Conservation (phyloP, 2,797 vertebrate genomes). For the Anolis apletophallus region DNA sequence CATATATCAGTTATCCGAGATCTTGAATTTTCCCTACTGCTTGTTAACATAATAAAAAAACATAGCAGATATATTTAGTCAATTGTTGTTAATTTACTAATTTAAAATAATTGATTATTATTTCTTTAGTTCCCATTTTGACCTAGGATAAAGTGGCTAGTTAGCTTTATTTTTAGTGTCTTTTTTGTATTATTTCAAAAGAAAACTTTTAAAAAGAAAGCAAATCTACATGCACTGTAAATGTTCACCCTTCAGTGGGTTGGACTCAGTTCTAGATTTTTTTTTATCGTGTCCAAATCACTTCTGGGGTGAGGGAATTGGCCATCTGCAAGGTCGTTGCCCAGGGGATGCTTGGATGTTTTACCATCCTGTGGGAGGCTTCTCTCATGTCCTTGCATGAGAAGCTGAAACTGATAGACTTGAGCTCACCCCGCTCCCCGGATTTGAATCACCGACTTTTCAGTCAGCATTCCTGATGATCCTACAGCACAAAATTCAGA, state of each 20-base stretch:
- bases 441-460: no score
- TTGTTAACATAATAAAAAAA: neutral
- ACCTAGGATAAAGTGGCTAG: slow-evolving; percentile 27
- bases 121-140: neutral
- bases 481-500: neutral
- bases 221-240: neutral
- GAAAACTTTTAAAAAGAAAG: neutral
- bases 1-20: neutral
- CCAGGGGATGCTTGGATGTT: no score
- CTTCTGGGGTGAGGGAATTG: no score
- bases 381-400: no score
- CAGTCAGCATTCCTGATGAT: no score
- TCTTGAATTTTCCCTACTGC: neutral
- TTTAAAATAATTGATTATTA: neutral
- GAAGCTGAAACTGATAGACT: no score
- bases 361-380: no score
- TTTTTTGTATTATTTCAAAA: slow-evolving; percentile 12
- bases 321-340: no score
- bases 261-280: neutral
- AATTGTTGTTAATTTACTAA: neutral
- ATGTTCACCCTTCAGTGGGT: neutral
- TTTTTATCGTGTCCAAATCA: no score
- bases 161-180: slow-evolving; percentile 11
- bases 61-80: neutral
- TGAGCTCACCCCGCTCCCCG: no score